Evolutionary conservation across 2,888 invertebrate species (phyloP), one percentile per base, ranked within the genome.

Genomic region (Trichopoda pennipes): DNA sequence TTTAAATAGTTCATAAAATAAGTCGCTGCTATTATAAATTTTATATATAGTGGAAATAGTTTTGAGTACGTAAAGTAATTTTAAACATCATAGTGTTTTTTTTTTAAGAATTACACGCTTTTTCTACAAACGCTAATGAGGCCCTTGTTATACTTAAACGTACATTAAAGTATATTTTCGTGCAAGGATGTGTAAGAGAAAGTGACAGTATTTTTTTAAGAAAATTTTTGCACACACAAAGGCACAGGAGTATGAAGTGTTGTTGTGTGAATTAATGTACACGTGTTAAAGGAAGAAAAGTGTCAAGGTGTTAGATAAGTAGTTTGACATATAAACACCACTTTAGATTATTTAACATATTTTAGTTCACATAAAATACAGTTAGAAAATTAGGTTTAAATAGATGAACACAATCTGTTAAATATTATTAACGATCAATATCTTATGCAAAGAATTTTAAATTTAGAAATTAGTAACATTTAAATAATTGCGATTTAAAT

Each of bases 51-150:
- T 47, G 55, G 44, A 23, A 60, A 42, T 35, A 58, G 51, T 42
- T 58, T 19, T 28, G 8, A 16, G 53, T 38, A 38, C 58, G 17
- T 60, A 73, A 60, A 60, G 60, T 73, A 64, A 73, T 66, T 72
- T 9, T 8, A 55, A 53, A 47, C 72, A 28, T 6, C 28, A 28
- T 28, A 2, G 4, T n/a, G n/a, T 44, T 66, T 60, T 66, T 17
- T 16, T 47, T 56, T 56, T 58, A 47, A 60, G 53, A 68, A 79
- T 32, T 74, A 58, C 51, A 60, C 16, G 32, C 44, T 56, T 64
- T 61, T 61, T 44, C 47, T 32, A 21, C 47, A 61, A 56, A 69
- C 73, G 56, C 75, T 82, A 79, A 82, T 82, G 79, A 82, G 82
- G 56, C 68, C 75, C 82, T 82, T 79, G 75, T 78, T 69, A 66